Evolutionary conservation across 2,888 invertebrate genomes (phyloP).

Genomic region (Tenthredo distinguenda): DNA sequence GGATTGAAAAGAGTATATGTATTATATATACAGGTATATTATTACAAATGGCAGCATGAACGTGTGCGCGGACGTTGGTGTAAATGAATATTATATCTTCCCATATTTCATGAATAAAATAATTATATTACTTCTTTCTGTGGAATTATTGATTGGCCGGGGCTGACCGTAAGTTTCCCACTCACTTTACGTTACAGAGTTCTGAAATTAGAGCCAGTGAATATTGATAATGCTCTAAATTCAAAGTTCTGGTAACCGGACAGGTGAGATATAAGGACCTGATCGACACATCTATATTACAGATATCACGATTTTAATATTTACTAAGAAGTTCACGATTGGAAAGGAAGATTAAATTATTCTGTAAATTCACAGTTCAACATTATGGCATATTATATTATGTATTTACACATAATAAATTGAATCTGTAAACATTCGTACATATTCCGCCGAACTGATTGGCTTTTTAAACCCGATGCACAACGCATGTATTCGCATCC

Average conservation of each 20-base stretch:
- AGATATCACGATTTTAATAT: slow-evolving; percentile 21
- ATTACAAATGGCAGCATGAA: not conserved
- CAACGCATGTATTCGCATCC: not conserved
- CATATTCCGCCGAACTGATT: not conserved
- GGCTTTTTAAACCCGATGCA: not conserved
- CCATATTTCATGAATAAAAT: slow-evolving; percentile 12
- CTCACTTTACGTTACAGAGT: not conserved
- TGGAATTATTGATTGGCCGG: not conserved
- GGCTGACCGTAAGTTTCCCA: not conserved
- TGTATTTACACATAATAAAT: slow-evolving; percentile 29
- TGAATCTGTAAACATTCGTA: slow-evolving; percentile 11
- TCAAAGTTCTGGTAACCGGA: not conserved
- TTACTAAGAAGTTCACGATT: not conserved
- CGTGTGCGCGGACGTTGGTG: not conserved
- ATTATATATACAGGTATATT: not conserved
- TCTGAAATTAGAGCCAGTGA: not conserved
- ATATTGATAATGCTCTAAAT: not conserved
- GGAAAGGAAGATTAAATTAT: not conserved
- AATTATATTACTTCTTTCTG: not conserved
- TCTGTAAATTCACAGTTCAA: not conserved
- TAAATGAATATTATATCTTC: slow-evolving; percentile 13
- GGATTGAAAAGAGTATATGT: not conserved
- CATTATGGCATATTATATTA: slow-evolving; percentile 9
- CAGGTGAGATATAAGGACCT: not conserved
- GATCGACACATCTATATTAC: not conserved